phyloP scores from a whole-genome alignment of 2,113 vertebrate species.

The Brienomyrus longianalis region DNA sequence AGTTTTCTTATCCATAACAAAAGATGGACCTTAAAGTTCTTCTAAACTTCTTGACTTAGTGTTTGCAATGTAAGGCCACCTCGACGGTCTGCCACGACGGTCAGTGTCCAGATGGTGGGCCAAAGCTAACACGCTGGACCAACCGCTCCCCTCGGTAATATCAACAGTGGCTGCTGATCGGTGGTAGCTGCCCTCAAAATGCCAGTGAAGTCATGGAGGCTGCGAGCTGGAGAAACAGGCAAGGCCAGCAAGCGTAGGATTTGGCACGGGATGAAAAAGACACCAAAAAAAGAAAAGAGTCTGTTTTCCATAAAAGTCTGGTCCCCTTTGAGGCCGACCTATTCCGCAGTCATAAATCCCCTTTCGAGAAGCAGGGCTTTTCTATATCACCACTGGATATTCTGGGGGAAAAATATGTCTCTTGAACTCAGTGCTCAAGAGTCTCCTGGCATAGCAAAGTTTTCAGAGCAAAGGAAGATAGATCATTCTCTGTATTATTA shows the following conservation, averaged over 20 bases:
- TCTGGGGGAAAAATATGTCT: slow-evolving; percentile 35
- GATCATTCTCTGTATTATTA: neutral
- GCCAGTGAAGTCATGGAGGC: neutral
- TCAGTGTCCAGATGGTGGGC: neutral
- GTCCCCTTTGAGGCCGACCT: slow-evolving; percentile 49
- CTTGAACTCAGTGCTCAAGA: neutral
- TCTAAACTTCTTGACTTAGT: neutral
- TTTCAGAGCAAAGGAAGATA: neutral
- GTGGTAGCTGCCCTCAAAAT: neutral
- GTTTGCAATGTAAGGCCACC: neutral
- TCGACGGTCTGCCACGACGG: neutral
- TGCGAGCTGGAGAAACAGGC: neutral
- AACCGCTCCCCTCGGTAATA: neutral
- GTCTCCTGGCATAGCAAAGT: neutral
- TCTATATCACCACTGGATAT: slow-evolving; percentile 41
- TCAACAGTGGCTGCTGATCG: neutral
- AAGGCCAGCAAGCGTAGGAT: slow-evolving; percentile 36
- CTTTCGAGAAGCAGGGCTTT: slow-evolving; percentile 40
- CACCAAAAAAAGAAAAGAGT: slow-evolving; percentile 40
- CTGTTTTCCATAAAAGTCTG: slow-evolving; percentile 62
- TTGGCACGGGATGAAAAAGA: slow-evolving; percentile 56
- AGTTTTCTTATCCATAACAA: neutral
- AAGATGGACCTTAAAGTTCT: neutral
- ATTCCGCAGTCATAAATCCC: slow-evolving; percentile 59
- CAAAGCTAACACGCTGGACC: neutral